Percentiles rank a stretch among this genome's conserved stretches.
These are phyloP conservation scores for Emmelina monodactyla DNA, from an alignment of 2,888 invertebrate species.

Conservation along the genomic window DNA sequence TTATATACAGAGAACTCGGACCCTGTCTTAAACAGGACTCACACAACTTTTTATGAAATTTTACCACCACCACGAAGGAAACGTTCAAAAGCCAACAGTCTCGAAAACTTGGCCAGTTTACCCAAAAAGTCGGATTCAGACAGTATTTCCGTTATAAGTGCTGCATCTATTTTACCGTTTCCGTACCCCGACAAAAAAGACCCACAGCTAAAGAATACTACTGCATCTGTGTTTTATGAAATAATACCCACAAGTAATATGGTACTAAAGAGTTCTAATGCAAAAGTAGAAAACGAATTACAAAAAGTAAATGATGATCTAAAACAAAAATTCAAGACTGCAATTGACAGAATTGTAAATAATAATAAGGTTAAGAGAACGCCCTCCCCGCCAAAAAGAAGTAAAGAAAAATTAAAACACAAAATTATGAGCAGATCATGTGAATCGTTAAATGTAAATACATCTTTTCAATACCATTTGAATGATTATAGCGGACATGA, in stretches of 20 bases:
- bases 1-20: conserved; percentile 43
- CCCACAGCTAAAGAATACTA: neutral
- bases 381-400: conserved; percentile 1
- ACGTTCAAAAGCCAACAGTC: neutral
- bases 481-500: too few species aligned
- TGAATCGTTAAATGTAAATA: neutral
- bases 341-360: conserved; percentile 40
- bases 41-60: conserved; percentile 13
- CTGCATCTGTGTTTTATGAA: conserved; percentile 1
- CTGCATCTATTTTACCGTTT: conserved; percentile 36
- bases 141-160: conserved; percentile 31
- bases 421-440: neutral
- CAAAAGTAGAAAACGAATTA: conserved; percentile 35
- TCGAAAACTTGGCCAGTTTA: neutral
- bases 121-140: neutral
- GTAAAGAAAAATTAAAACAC: neutral
- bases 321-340: conserved; percentile 43
- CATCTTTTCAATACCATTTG: neutral
- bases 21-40: conserved; percentile 30
- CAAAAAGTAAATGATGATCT: conserved; percentile 45
- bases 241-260: conserved; percentile 9
- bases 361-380: conserved; percentile 17
- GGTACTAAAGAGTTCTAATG: conserved; percentile 16
- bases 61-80: neutral
- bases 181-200: conserved; percentile 33